Conservation (phyloP, 2,113 vertebrate species). For the Lontra canadensis region DNA sequence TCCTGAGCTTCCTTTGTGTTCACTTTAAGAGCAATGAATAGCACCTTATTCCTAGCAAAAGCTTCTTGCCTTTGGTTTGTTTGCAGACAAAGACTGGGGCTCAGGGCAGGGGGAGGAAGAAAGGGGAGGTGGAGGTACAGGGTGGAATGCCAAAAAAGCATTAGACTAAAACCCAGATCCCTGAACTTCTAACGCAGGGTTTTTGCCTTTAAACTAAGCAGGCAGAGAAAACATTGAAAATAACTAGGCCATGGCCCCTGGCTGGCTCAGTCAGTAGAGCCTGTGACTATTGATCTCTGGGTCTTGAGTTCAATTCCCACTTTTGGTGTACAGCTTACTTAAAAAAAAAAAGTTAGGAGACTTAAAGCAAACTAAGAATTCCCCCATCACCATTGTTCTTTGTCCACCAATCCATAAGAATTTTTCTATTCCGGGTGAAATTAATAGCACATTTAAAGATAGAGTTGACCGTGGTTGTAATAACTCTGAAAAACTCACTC, state of each 20-base stretch:
- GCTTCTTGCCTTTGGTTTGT: not conserved
- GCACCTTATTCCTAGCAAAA: not conserved
- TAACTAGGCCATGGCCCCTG: not conserved
- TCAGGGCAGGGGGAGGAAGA: fast-evolving
- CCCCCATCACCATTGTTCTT: not conserved
- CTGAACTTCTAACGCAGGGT: not conserved
- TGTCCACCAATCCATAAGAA: not conserved
- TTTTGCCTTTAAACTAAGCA: not conserved
- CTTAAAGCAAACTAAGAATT: not conserved
- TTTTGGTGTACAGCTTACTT: not conserved
- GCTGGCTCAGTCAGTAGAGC: not conserved
- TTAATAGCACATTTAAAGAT: not conserved
- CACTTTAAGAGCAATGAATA: not conserved
- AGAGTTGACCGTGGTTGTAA: not conserved
- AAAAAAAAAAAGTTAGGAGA: not conserved
- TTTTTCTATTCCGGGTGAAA: not conserved
- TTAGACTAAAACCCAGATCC: not conserved
- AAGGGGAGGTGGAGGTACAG: not conserved
- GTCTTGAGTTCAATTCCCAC: not conserved
- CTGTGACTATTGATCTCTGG: not conserved
- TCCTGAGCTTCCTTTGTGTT: not conserved
- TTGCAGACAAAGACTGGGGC: not conserved
- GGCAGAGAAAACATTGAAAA: not conserved
- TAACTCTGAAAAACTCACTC: slow-evolving; percentile 9
- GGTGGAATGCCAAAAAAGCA: not conserved